A percentile compares a stretch with the other conserved stretches of the same genome.
Evolutionary conservation across 2,797 vertebrate species (phyloP).

Genomic region (Sarcophilus harrisii): DNA sequence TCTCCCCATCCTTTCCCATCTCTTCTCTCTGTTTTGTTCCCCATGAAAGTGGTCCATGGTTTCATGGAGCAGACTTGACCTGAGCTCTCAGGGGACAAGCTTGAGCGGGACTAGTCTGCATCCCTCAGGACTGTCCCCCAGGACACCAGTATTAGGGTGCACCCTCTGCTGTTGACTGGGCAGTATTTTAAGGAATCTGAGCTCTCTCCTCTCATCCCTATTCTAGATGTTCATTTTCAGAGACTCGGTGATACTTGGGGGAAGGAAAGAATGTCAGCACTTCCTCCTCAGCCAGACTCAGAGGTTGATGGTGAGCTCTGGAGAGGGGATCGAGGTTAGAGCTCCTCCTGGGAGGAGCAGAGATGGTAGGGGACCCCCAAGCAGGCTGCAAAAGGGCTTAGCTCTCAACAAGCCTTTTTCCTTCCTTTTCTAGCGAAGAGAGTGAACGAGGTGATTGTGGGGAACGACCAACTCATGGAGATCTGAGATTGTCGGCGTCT

Average conservation of each 20-base stretch:
- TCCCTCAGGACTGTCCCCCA: slow-evolving; percentile 9
- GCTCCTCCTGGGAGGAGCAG: background rate
- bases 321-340: too few relatives aligned
- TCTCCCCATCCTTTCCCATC: background rate
- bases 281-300: background rate
- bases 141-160: slow-evolving; percentile 23
- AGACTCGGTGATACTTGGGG: background rate
- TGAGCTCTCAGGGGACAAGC: background rate
- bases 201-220: background rate
- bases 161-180: background rate
- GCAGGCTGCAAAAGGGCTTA: slow-evolving; percentile 74
- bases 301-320: background rate
- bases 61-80: background rate
- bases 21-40: background rate
- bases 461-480: slow-evolving; percentile 98
- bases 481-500: slow-evolving; percentile 86
- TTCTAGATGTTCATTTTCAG: background rate
- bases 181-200: too few relatives aligned
- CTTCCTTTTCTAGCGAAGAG: slow-evolving; percentile 91
- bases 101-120: background rate
- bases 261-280: background rate
- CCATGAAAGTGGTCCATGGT: background rate
- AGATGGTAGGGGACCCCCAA: slow-evolving; percentile 57
- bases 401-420: slow-evolving; percentile 64
- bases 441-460: slow-evolving; percentile 97